These are phyloP conservation scores for Drosophila monieri DNA, from an alignment of 2,888 invertebrate genomes.

Conservation along the genomic window DNA sequence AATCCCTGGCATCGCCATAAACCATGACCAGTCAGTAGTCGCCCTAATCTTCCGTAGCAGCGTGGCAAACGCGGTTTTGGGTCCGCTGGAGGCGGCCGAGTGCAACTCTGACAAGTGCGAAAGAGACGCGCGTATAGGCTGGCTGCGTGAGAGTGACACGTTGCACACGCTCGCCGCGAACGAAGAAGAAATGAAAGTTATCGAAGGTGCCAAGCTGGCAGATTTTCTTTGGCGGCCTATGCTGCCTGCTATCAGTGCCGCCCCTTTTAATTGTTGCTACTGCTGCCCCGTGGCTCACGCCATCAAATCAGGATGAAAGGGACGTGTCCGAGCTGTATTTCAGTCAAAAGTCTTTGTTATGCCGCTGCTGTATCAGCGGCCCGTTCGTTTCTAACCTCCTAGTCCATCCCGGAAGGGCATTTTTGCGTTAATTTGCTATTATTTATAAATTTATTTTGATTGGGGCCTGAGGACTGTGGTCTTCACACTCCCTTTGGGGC, in stretches of 20 bases:
- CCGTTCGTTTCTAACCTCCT: constrained; percentile 72
- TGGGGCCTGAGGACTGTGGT: not conserved
- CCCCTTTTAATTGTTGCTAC: constrained; percentile 19
- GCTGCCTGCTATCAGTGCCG: constrained; percentile 38
- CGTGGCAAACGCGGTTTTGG: constrained; percentile 63
- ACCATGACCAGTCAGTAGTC: not conserved
- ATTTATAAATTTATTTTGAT: constrained; percentile 14
- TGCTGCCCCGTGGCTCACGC: not conserved
- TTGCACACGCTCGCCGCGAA: constrained; percentile 62
- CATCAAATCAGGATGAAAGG: not conserved
- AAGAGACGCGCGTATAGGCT: constrained; percentile 62
- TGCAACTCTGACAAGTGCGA: constrained; percentile 58
- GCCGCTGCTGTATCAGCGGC: not conserved
- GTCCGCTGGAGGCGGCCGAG: constrained; percentile 25
- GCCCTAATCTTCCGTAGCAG: constrained; percentile 46
- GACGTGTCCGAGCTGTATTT: not conserved
- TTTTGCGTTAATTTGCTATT: not conserved
- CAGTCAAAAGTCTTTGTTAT: not conserved
- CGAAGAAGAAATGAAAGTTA: constrained; percentile 81
- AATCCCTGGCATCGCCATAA: not conserved
- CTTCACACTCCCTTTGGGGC: not conserved
- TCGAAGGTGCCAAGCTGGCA: constrained; percentile 83
- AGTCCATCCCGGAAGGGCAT: constrained; percentile 14
- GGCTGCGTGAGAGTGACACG: constrained; percentile 67
- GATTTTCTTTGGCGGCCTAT: constrained; percentile 69